phyloP scores from a whole-genome alignment of 2,888 invertebrate genomes.

The Trissoscelio sp. region DNA sequence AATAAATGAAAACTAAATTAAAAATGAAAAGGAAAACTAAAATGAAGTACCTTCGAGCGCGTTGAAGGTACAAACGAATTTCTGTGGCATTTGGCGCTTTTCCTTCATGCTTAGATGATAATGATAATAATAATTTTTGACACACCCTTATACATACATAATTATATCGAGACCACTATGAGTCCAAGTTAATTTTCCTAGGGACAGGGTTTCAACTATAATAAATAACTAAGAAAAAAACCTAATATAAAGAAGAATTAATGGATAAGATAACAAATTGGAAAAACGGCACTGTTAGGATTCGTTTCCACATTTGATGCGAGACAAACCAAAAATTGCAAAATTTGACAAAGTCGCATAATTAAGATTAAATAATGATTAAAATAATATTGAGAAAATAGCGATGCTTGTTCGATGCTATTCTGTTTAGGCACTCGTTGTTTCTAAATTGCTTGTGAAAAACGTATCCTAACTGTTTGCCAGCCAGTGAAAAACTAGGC shows the following conservation, averaged over 20 bases:
- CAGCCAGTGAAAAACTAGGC: conserved; percentile 55
- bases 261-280: conserved; percentile 57
- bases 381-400: conserved; percentile 4
- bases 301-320: conserved; percentile 50
- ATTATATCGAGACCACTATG: conserved; percentile 75
- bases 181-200: conserved; percentile 77
- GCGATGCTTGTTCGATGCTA: conserved; percentile 13
- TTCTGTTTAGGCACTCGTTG: conserved; percentile 23
- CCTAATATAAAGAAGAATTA: conserved; percentile 61
- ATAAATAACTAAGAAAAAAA: conserved; percentile 66
- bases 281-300: conserved; percentile 63
- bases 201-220: conserved; percentile 76
- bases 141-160: conserved; percentile 76
- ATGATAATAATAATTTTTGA: conserved; percentile 77
- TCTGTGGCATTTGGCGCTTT: conserved; percentile 73
- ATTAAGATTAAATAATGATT: background rate
- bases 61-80: conserved; percentile 57
- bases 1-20: conserved; percentile 26
- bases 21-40: conserved; percentile 33
- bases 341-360: conserved; percentile 3
- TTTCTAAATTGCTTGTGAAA: conserved; percentile 37
- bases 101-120: conserved; percentile 79
- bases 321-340: conserved; percentile 17
- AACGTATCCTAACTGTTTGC: conserved; percentile 58
- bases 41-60: conserved; percentile 34